Base-by-base conservation (phyloP, 92 coral and sea anemone species). In the Epizoanthus rinbou region DNA sequence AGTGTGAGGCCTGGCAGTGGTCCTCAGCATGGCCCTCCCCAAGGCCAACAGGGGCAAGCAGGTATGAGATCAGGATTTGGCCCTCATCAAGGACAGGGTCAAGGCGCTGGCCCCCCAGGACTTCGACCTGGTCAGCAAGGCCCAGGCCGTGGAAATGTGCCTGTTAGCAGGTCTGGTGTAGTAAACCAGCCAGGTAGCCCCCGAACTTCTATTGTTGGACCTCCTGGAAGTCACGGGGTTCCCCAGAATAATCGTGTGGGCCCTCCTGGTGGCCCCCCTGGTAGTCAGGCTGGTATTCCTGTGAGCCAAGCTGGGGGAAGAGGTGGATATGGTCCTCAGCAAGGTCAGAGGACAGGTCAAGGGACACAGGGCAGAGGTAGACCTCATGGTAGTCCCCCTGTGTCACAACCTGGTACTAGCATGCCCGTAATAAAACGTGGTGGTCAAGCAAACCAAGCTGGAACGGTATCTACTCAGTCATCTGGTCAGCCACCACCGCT, bases 381-480 rank as follows among this genome's bases (percentile, higher is more conserved):
- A 41, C 82, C 62, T 21, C 69, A 76, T 37, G 82, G 57, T 62
- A 57, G 71, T 3, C 39, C 82, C 43, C 71, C 82, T 37, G 82
- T 62, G 19, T 78, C 82, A 31, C 82, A 78, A 19, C 11, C 58
- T 13, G 82, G 82, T 18, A 39, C 65, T 13, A 50, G 82, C 52
- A 65, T 57, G 64, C 82, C 82, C 22, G 82, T 78, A 5, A 50
- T 78, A 21, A 78, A 62, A 78, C 82, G 82, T 39, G 69, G 82
- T 41, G 71, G 82, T 0, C 69, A 78, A 31, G 25, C 22, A 41
- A 78, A 78, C 41, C 82, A 41, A 39, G 21, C 15, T 58, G 10
- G 13, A 17, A 14, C 57, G 21, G 39, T 28, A 8, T 64, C 35
- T 15, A 25, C 80, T 17, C 80, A 74, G n/a, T 23, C 66, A n/a